Evolutionary conservation across 1,140 invertebrate species (phyloP), one percentile per base, ranked within the genome.

Genomic region (Idris sp.): DNA sequence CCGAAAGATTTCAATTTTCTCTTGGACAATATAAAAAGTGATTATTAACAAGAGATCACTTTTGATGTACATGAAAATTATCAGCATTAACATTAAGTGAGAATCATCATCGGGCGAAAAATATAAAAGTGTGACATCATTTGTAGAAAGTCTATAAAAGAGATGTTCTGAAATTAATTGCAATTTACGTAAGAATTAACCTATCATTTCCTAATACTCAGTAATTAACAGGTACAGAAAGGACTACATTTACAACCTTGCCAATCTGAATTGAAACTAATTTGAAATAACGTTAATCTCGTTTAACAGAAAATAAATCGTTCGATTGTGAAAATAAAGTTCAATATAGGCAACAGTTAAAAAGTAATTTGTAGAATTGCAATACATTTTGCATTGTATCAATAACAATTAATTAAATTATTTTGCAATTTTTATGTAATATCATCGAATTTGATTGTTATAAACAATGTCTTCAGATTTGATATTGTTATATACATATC

Each of bases 61-160:
- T 54, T 54, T 56, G 26, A 40, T 58, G 22, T 49, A 28, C 43
- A 36, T 36, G 40, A 13, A 43, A 67, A 56, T 58, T 28, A 13
- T 15, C n/a, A 10, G 11, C 25, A 26, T 68, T 28, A 68, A 51
- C 44, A 19, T 43, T 51, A 49, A 56, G 22, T 13, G 30, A 16
- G 31, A 15, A 59, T 53, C 54, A 36, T 44, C 36, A n/a, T n/a
- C n/a, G n/a, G n/a, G n/a, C 11, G 15, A 7, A 53, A 30, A 69
- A 69, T n/a, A n/a, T n/a, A 65, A 67, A 69, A 65, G 40, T 51
- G 65, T 69, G 65, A 59, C 65, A 69, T 69, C 54, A 69, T 46
- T 14, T 36, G 41, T 65, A 58, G 51, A 64, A 65, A 73, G 58
- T 59, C 53, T 43, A 64, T 64, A 49, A 72, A 62, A 62, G 56